Evolutionary conservation across 2,888 invertebrate species (phyloP), one percentile per base, ranked within the genome.

Genomic region (Drosophila robusta): DNA sequence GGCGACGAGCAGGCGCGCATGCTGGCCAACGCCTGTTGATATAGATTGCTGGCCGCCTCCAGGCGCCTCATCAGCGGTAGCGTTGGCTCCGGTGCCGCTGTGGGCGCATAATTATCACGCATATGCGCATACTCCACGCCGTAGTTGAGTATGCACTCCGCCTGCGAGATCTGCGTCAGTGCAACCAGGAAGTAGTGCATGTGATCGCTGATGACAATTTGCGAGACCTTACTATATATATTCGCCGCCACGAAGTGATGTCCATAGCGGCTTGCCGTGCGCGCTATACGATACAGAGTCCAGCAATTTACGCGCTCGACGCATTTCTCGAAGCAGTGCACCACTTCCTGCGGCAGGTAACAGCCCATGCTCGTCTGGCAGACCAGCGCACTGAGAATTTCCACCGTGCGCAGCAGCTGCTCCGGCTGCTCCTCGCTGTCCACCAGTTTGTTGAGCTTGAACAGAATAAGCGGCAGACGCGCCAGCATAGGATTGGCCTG

Each of bases 171-270:
- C 67, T 96, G 94, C 69, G 95, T 94, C n/a, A 98, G 92, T 0
- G 97, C 96, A 0, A 95, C 94, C 55, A 98, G 92, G 96, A 98
- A 98, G 89, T 97, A 97, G 89, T 98, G 96, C 49, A 96, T 95
- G 81, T 97, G 96, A 89, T 98, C 98, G 34, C 97, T 96, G 14
- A 97, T 96, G 0, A 96, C 96, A 74, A 95, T 93, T 46, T 94
- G 94, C 2, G 95, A 94, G 29, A 97, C 92, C 45, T 93, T 93
- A 26, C 93, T 92, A 81, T 96, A 94, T 34, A 97, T 94, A 6
- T 93, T 92, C 0, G 95, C 94, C 0, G 96, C 96, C 24, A 96
- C 92, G 50, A 93, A 93, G 87, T 96, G 96, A 90, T 97, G 97
- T 0, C 96, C 96, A 90, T 96, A 97, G 57, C 98, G 94, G 16